Conservation (phyloP, 2,113 vertebrate genomes). For the Catagonus wagneri region DNA sequence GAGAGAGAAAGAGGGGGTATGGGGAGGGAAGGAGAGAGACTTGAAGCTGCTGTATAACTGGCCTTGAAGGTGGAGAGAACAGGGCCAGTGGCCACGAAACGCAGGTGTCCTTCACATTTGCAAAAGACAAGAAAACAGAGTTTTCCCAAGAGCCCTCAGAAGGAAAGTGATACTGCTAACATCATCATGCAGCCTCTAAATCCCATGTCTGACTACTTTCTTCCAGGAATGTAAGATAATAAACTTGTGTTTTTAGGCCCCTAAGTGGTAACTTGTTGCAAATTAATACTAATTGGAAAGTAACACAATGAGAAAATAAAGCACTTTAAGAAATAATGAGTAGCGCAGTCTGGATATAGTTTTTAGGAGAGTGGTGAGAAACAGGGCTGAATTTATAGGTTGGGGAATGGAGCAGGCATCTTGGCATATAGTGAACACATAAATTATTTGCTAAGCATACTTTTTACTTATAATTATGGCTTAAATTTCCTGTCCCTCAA, state of each 20-base stretch:
- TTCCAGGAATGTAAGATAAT: not conserved
- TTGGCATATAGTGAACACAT: not conserved
- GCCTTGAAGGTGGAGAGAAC: not conserved
- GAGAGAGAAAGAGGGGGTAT: not conserved
- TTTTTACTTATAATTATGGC: not conserved
- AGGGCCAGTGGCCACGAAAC: too few relatives aligned
- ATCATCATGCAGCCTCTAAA: not conserved
- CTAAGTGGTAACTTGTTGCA: not conserved
- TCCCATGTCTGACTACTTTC: not conserved
- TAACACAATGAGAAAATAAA: not conserved
- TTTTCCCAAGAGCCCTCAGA: not conserved
- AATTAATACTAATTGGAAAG: not conserved
- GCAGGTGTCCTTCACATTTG: not conserved
- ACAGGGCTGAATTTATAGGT: not conserved
- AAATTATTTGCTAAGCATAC: not conserved
- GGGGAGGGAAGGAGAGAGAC: not conserved
- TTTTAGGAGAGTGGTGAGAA: not conserved
- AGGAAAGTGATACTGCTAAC: not conserved
- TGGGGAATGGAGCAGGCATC: not conserved
- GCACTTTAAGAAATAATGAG: not conserved
- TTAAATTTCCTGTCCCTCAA: not conserved
- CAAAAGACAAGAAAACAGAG: not conserved
- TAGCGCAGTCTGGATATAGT: not conserved
- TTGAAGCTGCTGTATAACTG: not conserved
- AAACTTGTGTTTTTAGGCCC: not conserved